Conservation (phyloP, 2,888 invertebrate species). For the Biston betularia region DNA sequence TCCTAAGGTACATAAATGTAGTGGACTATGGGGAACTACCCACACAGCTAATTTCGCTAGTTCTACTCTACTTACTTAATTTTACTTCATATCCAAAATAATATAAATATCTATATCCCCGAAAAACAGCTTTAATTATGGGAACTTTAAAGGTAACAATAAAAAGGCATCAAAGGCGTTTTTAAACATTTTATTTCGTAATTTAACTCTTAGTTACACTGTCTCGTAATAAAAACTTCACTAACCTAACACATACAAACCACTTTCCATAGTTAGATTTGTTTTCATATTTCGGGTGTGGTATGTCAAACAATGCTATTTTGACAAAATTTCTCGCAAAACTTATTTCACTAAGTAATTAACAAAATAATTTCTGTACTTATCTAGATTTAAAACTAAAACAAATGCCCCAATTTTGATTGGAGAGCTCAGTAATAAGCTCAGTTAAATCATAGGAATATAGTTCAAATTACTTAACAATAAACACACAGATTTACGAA, state of each 20-base stretch:
- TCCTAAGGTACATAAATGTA: too few species aligned
- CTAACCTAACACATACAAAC: conserved; percentile 22
- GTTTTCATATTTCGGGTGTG: neutral
- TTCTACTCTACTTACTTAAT: too few species aligned
- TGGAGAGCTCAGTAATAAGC: conserved; percentile 4
- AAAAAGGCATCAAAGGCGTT: conserved; percentile 1
- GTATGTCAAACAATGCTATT: conserved; percentile 5
- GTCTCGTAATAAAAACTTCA: neutral
- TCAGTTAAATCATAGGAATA: neutral
- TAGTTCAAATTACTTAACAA: neutral
- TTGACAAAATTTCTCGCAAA: neutral
- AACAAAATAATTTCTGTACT: neutral
- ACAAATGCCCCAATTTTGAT: neutral
- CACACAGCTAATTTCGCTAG: too few species aligned
- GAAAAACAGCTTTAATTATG: too few species aligned
- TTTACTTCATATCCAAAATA: too few species aligned
- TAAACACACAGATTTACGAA: neutral
- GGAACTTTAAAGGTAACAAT: neutral
- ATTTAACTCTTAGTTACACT: neutral
- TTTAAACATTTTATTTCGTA: neutral
- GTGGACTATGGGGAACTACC: too few species aligned
- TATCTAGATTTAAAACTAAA: neutral
- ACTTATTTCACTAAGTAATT: neutral
- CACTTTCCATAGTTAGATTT: neutral
- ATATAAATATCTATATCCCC: too few species aligned